Conservation (phyloP, 2,113 vertebrate species). For the Gobio gobio region DNA sequence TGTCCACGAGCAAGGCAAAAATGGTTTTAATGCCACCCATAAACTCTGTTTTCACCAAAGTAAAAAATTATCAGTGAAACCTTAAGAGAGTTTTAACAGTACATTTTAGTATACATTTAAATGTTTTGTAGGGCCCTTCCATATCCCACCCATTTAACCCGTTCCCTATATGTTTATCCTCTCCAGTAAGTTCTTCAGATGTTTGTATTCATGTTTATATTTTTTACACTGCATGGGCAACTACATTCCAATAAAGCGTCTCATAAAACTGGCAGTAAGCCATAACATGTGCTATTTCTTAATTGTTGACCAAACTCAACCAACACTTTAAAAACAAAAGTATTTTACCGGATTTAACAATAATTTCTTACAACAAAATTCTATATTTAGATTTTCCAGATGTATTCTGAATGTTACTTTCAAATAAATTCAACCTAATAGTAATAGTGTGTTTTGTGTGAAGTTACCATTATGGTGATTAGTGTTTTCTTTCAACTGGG, state of each 20-base stretch:
- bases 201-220: not conserved
- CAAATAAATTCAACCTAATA: too few relatives aligned
- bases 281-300: not conserved
- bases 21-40: slow-evolving; percentile 47
- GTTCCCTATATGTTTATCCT: slow-evolving; percentile 38
- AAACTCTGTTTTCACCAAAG: slow-evolving; percentile 43
- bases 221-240: not conserved
- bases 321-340: not conserved
- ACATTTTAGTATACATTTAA: slow-evolving; percentile 61
- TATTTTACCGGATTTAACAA: not conserved
- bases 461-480: not conserved
- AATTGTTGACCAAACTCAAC: not conserved
- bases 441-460: not conserved
- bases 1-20: slow-evolving; percentile 21
- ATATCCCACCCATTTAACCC: slow-evolving; percentile 60
- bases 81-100: slow-evolving; percentile 51
- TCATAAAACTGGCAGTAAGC: slow-evolving; percentile 14
- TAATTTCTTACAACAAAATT: not conserved
- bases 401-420: too few relatives aligned
- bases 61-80: slow-evolving; percentile 38
- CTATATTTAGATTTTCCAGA: too few relatives aligned
- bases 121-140: slow-evolving; percentile 59
- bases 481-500: not conserved
- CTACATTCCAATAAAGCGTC: not conserved
- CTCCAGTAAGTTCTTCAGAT: not conserved